phyloP scores from a whole-genome alignment of 2,888 invertebrate genomes.

The Drosophila nigritarsus region DNA sequence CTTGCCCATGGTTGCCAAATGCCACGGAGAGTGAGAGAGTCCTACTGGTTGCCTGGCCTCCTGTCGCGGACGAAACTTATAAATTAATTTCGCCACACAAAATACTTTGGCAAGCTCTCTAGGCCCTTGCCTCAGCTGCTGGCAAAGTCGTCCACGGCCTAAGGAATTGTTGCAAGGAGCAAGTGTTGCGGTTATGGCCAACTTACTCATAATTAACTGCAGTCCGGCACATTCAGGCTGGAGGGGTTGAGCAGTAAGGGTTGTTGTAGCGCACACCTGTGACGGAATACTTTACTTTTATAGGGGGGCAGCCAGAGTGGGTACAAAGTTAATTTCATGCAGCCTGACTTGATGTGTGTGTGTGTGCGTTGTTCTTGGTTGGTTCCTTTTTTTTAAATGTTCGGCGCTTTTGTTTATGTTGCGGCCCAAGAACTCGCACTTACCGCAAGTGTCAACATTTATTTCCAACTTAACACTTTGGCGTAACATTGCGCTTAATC shows the following conservation, averaged over 20 bases:
- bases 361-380: slow-evolving; percentile 10
- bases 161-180: slow-evolving; percentile 62
- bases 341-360: slow-evolving; percentile 30
- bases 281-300: slow-evolving; percentile 53
- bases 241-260: not conserved
- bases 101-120: slow-evolving; percentile 67
- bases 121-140: slow-evolving; percentile 58
- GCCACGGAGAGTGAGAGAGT: slow-evolving; percentile 5
- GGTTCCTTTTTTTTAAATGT: slow-evolving; percentile 49
- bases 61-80: slow-evolving; percentile 63
- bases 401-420: slow-evolving; percentile 77
- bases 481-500: slow-evolving; percentile 80
- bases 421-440: slow-evolving; percentile 62
- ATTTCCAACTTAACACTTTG: slow-evolving; percentile 81
- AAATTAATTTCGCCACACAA: slow-evolving; percentile 75
- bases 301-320: not conserved
- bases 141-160: slow-evolving; percentile 44
- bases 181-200: slow-evolving; percentile 66
- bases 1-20: slow-evolving; percentile 43
- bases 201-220: slow-evolving; percentile 72
- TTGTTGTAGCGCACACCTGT: slow-evolving; percentile 52
- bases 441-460: slow-evolving; percentile 81
- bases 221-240: slow-evolving; percentile 43
- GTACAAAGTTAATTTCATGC: slow-evolving; percentile 69
- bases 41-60: slow-evolving; percentile 1